Evolutionary conservation across 2,888 invertebrate species (phyloP).

Genomic region (Baccha elongata): DNA sequence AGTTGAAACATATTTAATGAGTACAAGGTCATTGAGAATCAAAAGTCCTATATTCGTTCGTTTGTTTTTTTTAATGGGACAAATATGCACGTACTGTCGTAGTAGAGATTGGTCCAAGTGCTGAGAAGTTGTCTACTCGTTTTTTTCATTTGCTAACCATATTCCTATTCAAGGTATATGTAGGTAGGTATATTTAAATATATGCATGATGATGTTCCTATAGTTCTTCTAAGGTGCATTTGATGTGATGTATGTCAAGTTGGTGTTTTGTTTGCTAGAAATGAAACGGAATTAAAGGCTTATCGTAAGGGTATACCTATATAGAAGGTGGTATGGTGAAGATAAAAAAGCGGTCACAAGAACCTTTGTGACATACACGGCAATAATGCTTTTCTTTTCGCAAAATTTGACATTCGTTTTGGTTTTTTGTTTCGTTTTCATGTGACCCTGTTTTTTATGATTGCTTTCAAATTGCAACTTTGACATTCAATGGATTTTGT

Average conservation of each 20-base stretch:
- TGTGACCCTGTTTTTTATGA: constrained; percentile 46
- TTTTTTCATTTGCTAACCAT: constrained; percentile 29
- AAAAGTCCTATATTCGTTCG: constrained; percentile 70
- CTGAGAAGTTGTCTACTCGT: constrained; percentile 63
- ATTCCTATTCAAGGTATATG: constrained; percentile 1
- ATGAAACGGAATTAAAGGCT: constrained; percentile 65
- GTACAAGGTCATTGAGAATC: constrained; percentile 73
- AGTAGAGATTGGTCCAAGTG: constrained; percentile 60
- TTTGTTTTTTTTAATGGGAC: constrained; percentile 35
- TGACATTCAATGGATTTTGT: constrained; percentile 54
- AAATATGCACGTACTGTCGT: constrained; percentile 56
- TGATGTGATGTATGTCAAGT: constrained; percentile 68
- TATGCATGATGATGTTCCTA: constrained; percentile 14
- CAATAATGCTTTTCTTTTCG: constrained; percentile 27
- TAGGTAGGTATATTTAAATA: not conserved
- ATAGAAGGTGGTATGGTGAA: not conserved
- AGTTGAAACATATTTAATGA: constrained; percentile 66
- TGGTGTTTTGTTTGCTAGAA: constrained; percentile 68
- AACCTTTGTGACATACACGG: constrained; percentile 30
- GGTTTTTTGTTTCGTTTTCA: constrained; percentile 23
- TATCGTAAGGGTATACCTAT: constrained; percentile 19
- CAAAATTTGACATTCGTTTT: constrained; percentile 60
- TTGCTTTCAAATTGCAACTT: constrained; percentile 44
- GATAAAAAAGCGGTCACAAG: constrained; percentile 34
- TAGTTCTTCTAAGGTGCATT: constrained; percentile 49